phyloP scores from a whole-genome alignment of 2,113 vertebrate genomes.

The Cephalophus harveyi region DNA sequence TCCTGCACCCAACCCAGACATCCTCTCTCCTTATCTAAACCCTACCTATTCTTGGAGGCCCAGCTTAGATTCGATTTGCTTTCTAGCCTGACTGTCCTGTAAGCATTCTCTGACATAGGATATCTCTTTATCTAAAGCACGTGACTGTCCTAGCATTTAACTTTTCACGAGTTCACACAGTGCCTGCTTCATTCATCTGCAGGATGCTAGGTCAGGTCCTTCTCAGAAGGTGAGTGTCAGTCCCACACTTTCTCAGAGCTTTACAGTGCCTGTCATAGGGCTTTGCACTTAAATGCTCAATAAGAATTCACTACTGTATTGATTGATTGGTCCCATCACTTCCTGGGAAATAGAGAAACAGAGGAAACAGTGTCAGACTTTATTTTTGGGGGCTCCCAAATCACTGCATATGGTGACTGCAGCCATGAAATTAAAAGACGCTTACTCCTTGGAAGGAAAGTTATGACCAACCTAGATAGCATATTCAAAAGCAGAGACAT shows the following conservation, averaged over 20 bases:
- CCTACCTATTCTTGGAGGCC: background rate
- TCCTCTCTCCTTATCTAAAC: background rate
- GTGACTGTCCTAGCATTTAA: background rate
- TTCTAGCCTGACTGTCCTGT: background rate
- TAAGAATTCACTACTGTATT: background rate
- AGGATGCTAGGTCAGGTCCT: background rate
- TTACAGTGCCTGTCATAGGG: background rate
- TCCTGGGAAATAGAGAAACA: too few species aligned
- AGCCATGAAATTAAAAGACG: too few species aligned
- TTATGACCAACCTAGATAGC: too few species aligned
- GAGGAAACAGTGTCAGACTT: too few species aligned
- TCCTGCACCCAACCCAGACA: background rate
- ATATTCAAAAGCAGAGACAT: too few species aligned
- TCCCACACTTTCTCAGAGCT: background rate
- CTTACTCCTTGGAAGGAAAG: too few species aligned
- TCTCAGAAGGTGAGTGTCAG: background rate
- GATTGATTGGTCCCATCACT: too few species aligned
- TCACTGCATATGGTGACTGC: too few species aligned
- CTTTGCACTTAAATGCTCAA: background rate
- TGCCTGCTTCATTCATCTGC: background rate
- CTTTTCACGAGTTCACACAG: background rate
- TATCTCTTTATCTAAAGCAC: background rate
- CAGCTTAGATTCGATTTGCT: background rate
- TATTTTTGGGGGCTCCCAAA: too few species aligned
- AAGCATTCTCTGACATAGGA: background rate